These are phyloP conservation scores for Ctenosaura bakeri DNA, from an alignment of 2,797 vertebrate species.

Conservation along the genomic window DNA sequence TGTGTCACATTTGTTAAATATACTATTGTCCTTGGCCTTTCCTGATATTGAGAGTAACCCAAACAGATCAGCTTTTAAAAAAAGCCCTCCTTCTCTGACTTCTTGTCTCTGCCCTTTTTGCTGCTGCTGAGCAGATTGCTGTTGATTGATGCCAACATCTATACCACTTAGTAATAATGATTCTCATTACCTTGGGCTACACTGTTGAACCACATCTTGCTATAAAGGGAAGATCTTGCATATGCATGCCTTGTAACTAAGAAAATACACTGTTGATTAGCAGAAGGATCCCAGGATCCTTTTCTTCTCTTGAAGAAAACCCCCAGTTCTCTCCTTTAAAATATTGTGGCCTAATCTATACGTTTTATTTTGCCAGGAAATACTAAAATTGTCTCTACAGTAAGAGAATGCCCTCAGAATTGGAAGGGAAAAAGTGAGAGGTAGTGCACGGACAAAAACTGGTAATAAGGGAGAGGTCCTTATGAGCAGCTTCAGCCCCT, in stretches of 20 bases:
- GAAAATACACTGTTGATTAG: slow-evolving; percentile 19
- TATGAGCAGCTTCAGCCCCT: background rate
- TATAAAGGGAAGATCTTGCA: slow-evolving; percentile 46
- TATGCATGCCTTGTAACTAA: slow-evolving; percentile 16
- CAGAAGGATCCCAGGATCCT: background rate
- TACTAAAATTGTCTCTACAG: background rate
- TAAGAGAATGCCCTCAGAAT: background rate
- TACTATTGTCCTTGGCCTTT: slow-evolving; percentile 53
- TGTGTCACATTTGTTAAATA: slow-evolving; percentile 41
- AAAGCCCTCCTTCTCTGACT: slow-evolving; percentile 69
- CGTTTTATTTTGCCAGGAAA: background rate
- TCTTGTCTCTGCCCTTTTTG: slow-evolving; percentile 70
- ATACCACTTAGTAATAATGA: slow-evolving; percentile 73
- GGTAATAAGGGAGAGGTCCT: background rate
- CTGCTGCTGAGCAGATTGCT: slow-evolving; percentile 71
- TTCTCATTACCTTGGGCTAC: slow-evolving; percentile 72
- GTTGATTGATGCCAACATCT: slow-evolving; percentile 66
- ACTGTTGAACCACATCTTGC: slow-evolving; percentile 56
- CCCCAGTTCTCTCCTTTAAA: background rate
- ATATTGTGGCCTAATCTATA: background rate
- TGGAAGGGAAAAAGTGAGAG: background rate
- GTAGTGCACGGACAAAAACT: background rate
- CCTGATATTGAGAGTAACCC: slow-evolving; percentile 68
- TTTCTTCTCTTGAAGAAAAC: slow-evolving; percentile 7
- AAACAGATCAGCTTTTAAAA: slow-evolving; percentile 63